Percentiles rank a stretch among this genome's conserved stretches.
These are phyloP conservation scores for Colinus virginianus DNA, from an alignment of 2,113 vertebrate species.

Conservation along the genomic window DNA sequence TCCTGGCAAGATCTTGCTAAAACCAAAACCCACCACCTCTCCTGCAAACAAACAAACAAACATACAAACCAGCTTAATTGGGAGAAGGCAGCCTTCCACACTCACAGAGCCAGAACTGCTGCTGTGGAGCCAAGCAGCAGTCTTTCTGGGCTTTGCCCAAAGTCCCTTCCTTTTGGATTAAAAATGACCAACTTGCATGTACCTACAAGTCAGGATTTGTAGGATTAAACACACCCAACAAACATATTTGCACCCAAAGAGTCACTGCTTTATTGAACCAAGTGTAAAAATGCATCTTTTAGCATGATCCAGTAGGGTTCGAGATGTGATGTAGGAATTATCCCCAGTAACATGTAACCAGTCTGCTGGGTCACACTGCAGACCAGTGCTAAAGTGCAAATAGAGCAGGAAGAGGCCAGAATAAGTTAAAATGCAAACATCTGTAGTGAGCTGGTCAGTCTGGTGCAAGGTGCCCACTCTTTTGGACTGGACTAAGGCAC, in stretches of 20 bases:
- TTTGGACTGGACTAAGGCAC: background rate
- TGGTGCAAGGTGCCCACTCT: background rate
- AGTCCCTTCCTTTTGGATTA: background rate
- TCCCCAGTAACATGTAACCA: background rate
- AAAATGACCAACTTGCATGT: background rate
- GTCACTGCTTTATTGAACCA: background rate
- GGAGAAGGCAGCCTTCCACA: background rate
- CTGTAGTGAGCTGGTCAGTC: background rate
- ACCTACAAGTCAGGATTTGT: background rate
- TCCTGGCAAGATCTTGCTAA: background rate
- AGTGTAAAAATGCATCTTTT: background rate
- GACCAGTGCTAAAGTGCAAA: background rate
- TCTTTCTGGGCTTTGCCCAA: background rate
- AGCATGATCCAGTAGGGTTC: background rate
- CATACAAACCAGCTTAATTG: background rate
- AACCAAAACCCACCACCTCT: background rate
- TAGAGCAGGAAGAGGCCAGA: background rate
- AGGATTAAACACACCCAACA: background rate
- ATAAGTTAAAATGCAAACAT: accelerated
- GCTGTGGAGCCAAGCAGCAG: background rate
- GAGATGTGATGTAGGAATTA: background rate
- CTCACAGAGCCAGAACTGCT: background rate
- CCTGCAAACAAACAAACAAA: background rate
- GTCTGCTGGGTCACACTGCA: accelerated
- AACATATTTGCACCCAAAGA: background rate